Base-by-base conservation (phyloP, 2,888 invertebrate genomes). In the Taenaris catops region DNA sequence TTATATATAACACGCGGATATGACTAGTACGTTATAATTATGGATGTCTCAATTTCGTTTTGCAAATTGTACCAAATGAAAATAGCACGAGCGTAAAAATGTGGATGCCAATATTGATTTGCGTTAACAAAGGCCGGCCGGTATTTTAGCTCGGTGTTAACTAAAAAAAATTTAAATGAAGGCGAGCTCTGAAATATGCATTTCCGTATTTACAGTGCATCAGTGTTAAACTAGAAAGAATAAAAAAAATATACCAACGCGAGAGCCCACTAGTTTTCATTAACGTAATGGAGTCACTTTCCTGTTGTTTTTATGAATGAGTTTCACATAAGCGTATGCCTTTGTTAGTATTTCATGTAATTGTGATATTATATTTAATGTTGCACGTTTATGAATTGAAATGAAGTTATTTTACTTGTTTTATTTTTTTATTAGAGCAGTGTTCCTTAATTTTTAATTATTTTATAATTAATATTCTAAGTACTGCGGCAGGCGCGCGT, bases 231-330 rank as follows among this genome's bases (percentile, higher is more conserved):
- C 42, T 39, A 44, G 44, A 49, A 43, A n/a, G n/a, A n/a, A n/a
- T n/a, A n/a, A 38, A 41, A 44, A 44, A 46, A 46, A 45, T 42
- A 34, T 25, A 43, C 39, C 65, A 58, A 63, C 67, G 59, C 49
- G 64, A 68, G 66, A 65, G 67, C 63, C 63, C 71, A 74, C 70
- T 79, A 73, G 78, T 78, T 78, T 75, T 75, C 78, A 79, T 78
- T 78, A 79, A 58, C 51, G 58, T 78, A 79, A 79, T 78, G 75
- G 49, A 47, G 46, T 44, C 46, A 46, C 42, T 47, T 48, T 69
- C 63, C 65, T 57, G 64, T 65, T 61, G 69, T 57, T 75, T 71
- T 66, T 63, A 63, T 58, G 58, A 58, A 63, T 59, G 27, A 45
- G 41, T 38, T 50, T 44, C 14, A 25, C 28, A 35, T 24, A 29